Base-by-base conservation (phyloP, 2,888 invertebrate genomes). In the Tigriopus californicus region DNA sequence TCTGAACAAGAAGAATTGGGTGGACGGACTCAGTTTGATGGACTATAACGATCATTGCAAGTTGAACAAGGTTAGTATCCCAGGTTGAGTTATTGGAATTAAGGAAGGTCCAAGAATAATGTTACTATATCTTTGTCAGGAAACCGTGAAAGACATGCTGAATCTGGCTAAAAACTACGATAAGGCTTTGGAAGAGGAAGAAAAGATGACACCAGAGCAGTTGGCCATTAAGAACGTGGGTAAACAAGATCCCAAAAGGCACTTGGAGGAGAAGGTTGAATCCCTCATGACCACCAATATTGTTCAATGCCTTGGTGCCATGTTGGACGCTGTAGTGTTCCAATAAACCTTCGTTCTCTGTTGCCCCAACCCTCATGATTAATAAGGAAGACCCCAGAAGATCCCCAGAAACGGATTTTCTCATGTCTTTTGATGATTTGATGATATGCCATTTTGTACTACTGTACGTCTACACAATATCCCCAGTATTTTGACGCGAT, bases 151-250 rank as follows among this genome's bases (percentile, higher is more conserved):
- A 61, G 89, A 92, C 66, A 97, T 98, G 94, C 76, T 98, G 55
- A 92, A 94, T 62, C 75, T 98, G 67, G 95, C 97, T 59, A 95
- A 95, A 72, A 90, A 91, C 71, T 98, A 98, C 73, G 90, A 91
- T 71, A 94, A 94, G 77, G 89, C 97, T 8, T 75, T 98, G 62
- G 97, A 98, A 73, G 98, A 98, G 67, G 98, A 98, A 71, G 97
- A 98, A 69, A 95, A 92, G 72, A 95, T 98, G 95, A 97, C 97
- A 3, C 90, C 94, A 1, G 95, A 97, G 73, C 97, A 98, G 71
- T 75, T 98, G 73, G 98, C 95, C 20, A 97, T 98, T 68, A 98
- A 98, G 73, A 98, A 98, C 75, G 97, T 99, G 62, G 98, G 98
- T 59, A 98, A 89, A 73, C 87, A 92, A 73, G 98, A 98, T 72